Percentiles rank a stretch among this genome's conserved stretches.
phyloP scores from a whole-genome alignment of 1,140 invertebrate genomes.

The Armadillidium nasatum region DNA sequence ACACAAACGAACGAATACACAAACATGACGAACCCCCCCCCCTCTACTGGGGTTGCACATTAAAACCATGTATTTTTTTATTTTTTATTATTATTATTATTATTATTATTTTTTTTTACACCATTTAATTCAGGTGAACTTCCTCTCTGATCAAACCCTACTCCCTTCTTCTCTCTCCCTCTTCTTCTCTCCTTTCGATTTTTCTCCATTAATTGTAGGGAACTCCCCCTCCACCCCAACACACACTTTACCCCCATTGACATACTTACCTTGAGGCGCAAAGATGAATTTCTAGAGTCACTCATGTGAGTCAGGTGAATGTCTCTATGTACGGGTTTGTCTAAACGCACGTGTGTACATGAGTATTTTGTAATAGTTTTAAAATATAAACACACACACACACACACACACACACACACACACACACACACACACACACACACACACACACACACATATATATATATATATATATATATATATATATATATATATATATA shows the following conservation, averaged over 20 bases:
- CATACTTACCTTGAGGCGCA: background rate
- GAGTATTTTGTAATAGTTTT: too few species aligned
- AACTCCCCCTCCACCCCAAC: background rate
- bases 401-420: background rate
- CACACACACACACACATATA: slow-evolving; percentile 3
- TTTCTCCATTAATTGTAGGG: too few species aligned
- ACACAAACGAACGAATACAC: too few species aligned
- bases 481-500: slow-evolving; percentile 15
- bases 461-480: background rate
- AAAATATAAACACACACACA: background rate
- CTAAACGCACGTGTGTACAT: background rate
- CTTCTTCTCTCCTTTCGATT: background rate
- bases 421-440: background rate
- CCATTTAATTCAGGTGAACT: background rate
- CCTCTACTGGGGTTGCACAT: too few species aligned
- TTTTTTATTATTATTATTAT: too few species aligned
- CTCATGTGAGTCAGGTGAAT: background rate
- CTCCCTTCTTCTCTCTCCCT: background rate
- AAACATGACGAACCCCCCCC: too few species aligned
- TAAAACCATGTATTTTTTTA: too few species aligned
- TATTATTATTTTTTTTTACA: too few species aligned
- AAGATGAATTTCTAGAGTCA: slow-evolving; percentile 8
- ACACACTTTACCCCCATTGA: background rate
- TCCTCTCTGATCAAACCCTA: too few species aligned
- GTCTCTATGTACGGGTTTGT: background rate